These are phyloP conservation scores for Lasiurus cinereus DNA, from an alignment of 2,113 vertebrate genomes.

Conservation along the genomic window DNA sequence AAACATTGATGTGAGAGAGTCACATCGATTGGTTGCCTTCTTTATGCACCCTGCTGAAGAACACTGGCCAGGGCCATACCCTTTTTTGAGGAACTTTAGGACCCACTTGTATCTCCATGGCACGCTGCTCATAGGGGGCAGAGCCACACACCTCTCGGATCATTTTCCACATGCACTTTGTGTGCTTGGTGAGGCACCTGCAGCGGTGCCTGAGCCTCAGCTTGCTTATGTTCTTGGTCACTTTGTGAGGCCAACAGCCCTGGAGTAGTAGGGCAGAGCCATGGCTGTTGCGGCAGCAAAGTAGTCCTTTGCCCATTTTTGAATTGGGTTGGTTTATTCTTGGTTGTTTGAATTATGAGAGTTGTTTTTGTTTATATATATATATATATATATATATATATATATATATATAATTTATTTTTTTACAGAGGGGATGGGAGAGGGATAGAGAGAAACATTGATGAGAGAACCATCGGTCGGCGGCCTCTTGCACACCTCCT, in stretches of 20 bases:
- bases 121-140: constrained; percentile 94
- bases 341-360: background rate
- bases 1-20: no score
- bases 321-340: background rate
- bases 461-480: no score
- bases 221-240: background rate
- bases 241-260: background rate
- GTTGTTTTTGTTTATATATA: no score
- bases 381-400: no score
- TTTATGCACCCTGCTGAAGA: background rate
- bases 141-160: constrained; percentile 97
- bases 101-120: constrained; percentile 97
- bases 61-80: constrained; percentile 73
- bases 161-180: constrained; percentile 96
- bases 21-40: no score
- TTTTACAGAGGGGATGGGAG: no score
- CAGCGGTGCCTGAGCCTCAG: background rate
- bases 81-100: constrained; percentile 98
- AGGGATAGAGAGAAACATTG: no score
- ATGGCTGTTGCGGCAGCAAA: background rate
- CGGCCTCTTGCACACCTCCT: no score
- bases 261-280: background rate
- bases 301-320: background rate
- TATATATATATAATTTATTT: no score
- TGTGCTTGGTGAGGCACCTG: constrained; percentile 96